A percentile compares a stretch with the other conserved stretches of the same genome.
Conservation (phyloP, 2,113 vertebrate species). For the Fulmarus glacialis region DNA sequence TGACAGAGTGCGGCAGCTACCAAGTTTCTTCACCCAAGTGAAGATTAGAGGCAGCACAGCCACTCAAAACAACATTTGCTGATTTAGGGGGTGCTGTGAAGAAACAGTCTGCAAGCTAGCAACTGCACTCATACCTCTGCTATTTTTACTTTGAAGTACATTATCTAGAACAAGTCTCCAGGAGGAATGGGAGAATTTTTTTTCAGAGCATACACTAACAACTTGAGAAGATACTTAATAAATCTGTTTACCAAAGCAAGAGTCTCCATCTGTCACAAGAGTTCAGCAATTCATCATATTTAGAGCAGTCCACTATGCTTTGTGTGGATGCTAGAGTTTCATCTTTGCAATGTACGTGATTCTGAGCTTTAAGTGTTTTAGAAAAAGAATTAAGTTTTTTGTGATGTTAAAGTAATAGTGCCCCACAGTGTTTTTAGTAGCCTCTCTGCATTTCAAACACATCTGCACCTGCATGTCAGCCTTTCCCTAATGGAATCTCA, state of each 20-base stretch:
- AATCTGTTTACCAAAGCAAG: not conserved
- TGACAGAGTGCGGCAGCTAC: not conserved
- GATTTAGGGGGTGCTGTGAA: not conserved
- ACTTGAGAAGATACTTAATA: not conserved
- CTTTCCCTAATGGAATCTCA: constrained; percentile 26
- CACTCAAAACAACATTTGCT: not conserved
- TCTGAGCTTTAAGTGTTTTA: not conserved
- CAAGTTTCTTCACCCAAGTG: not conserved
- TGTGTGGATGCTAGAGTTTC: not conserved
- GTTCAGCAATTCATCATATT: not conserved
- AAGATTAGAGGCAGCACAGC: not conserved
- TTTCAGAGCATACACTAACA: not conserved
- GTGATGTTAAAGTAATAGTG: not conserved
- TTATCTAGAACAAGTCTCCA: not conserved
- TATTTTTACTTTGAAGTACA: not conserved
- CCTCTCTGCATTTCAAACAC: constrained; percentile 34
- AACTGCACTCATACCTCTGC: not conserved
- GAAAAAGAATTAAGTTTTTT: not conserved
- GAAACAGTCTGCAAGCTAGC: not conserved
- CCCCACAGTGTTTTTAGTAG: not conserved
- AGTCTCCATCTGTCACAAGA: not conserved
- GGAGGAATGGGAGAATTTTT: not conserved
- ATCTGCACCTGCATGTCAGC: constrained; percentile 2
- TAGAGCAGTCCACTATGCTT: not conserved
- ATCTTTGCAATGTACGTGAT: not conserved